Evolutionary conservation across 1,140 invertebrate genomes (phyloP), one percentile per base, ranked within the genome.

Genomic region (Trinorchestia longiramus): DNA sequence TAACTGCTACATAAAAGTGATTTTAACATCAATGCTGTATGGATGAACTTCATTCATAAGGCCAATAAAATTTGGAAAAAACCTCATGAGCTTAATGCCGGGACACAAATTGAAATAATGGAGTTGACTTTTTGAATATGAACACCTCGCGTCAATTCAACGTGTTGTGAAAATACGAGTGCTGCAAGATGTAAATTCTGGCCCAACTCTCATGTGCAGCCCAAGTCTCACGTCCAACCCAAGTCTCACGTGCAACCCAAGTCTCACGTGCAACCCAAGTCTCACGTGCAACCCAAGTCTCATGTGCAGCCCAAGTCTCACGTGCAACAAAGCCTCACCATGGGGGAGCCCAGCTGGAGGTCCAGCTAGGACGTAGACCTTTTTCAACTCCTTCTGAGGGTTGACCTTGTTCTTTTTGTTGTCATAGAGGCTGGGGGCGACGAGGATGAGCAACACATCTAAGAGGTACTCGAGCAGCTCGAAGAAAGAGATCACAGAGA

Each of bases 381-480:
- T 94, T 40, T 11, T 44, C 15, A 36, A 44, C 40, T 44, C 92
- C 23, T 4, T 0, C 43, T 47, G 36, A 36, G 92, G 92, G 40
- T n/a, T 36, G 44, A 94, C 44, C 40, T 45, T 44, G n/a, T 23
- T 11, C 44, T n/a, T 45, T n/a, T 45, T 94, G 43, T 40, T 94
- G 43, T 94, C 43, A 36, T 94, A 94, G 8, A 94, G 23, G 8
- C 40, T 47, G 8, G 92, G 92, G 19, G 43, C 92, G 40, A 94
- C 44, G 44, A 94, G 92, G 36, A 96, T 96, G 87, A 96, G 87
- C 87, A 96, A 43, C 15, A 88, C 77, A 87, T 96, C 95, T 19
- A 96, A 53, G 17, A 96, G 87, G 44, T 47, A 96, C 87, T 96
- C 95, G 40, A 96, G 87, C 19, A 96, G 45, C 44, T 96, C 95